Evolutionary conservation across 2,888 invertebrate species (phyloP).

Genomic region (Ephialtes manifestator): DNA sequence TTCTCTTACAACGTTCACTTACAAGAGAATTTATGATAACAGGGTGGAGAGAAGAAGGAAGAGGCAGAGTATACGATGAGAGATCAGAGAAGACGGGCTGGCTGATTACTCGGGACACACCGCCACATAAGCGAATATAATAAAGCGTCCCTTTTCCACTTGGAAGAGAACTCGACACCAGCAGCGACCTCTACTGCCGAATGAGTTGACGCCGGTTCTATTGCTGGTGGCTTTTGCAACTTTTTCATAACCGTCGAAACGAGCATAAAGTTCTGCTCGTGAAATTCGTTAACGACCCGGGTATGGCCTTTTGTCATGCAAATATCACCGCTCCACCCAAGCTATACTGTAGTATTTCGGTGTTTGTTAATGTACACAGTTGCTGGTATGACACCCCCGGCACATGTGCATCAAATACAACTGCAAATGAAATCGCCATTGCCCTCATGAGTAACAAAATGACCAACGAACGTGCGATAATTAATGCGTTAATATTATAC

Average conservation of each 20-base stretch:
- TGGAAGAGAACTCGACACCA: background rate
- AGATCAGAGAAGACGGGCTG: conserved; percentile 10
- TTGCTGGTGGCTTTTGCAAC: background rate
- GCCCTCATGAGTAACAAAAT: background rate
- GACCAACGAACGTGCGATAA: conserved; percentile 3
- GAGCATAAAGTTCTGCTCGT: conserved; percentile 37
- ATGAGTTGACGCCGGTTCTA: conserved; percentile 23
- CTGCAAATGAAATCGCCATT: background rate
- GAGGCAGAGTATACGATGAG: background rate
- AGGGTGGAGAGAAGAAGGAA: background rate
- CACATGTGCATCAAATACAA: background rate
- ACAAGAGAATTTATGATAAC: conserved; percentile 2
- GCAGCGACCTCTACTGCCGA: background rate
- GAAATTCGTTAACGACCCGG: conserved; percentile 39
- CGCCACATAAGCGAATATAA: conserved; percentile 28
- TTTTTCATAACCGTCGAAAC: conserved; percentile 37
- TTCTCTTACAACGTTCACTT: background rate
- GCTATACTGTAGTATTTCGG: background rate
- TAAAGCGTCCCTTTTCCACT: conserved; percentile 25
- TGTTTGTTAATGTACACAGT: conserved; percentile 7
- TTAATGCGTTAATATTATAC: background rate
- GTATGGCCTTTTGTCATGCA: conserved; percentile 27
- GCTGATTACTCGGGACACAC: conserved; percentile 32
- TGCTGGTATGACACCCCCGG: background rate
- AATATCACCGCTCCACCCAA: background rate